Conservation (phyloP, 2,888 invertebrate species). For the Caenorhabditis macrosperma region DNA sequence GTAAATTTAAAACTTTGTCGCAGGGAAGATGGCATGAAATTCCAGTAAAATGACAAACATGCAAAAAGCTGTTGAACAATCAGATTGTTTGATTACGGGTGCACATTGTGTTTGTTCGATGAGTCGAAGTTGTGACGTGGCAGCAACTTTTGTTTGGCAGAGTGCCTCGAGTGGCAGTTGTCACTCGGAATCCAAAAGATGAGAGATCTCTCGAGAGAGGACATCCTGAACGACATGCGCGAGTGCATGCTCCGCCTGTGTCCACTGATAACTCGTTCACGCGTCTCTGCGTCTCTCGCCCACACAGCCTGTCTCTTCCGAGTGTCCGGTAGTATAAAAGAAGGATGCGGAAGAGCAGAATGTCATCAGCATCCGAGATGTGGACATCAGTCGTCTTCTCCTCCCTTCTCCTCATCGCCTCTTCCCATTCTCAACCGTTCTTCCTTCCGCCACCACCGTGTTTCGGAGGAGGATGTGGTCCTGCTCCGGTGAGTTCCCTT, state of each 20-base stretch:
- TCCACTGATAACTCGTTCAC: constrained; percentile 42
- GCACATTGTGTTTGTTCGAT: neutral
- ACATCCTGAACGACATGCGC: constrained; percentile 42
- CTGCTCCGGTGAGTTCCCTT: constrained; percentile 21
- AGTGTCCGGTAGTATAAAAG: constrained; percentile 33
- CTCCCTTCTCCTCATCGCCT: constrained; percentile 21
- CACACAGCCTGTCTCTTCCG: constrained; percentile 17
- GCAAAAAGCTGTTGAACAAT: constrained; percentile 19
- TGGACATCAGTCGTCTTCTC: constrained; percentile 22
- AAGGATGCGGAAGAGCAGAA: constrained; percentile 10
- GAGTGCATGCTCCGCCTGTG: constrained; percentile 38
- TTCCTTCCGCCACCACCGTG: constrained; percentile 43
- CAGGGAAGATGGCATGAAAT: constrained; percentile 15
- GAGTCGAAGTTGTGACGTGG: constrained; percentile 24
- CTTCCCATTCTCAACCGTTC: constrained; percentile 25
- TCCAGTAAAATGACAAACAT: constrained; percentile 41
- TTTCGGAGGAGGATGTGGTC: constrained; percentile 27
- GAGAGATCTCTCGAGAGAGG: constrained; percentile 47
- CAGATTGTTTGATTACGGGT: constrained; percentile 21
- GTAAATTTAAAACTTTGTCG: too few species aligned
- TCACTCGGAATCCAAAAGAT: constrained; percentile 44
- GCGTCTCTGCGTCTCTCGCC: constrained; percentile 30
- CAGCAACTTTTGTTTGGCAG: constrained; percentile 10
- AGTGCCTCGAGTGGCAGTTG: constrained; percentile 36
- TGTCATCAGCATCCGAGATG: constrained; percentile 9